Evolutionary conservation across 1,140 invertebrate genomes (phyloP).

Genomic region (Drosophila mayri): DNA sequence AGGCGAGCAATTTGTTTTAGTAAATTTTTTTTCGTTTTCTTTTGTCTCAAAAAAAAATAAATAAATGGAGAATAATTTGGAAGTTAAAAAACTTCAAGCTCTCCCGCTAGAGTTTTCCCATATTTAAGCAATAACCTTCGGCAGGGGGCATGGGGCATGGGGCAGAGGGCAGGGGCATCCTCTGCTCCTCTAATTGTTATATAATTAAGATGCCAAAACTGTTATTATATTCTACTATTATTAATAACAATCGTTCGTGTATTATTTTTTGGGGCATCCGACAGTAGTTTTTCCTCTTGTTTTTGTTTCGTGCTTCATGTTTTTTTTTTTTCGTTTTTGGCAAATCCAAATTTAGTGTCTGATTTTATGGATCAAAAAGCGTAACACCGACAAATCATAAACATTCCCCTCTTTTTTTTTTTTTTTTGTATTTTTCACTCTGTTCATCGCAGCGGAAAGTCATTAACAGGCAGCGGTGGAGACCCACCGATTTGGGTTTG

Average conservation of each 20-base stretch:
- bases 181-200: constrained; percentile 69
- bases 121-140: constrained; percentile 21
- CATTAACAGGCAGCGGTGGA: constrained; percentile 45
- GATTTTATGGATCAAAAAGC: constrained; percentile 79
- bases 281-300: constrained; percentile 19
- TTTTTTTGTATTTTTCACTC: constrained; percentile 8
- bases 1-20: constrained; percentile 55
- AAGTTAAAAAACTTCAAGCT: constrained; percentile 1
- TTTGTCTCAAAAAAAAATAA: constrained; percentile 65
- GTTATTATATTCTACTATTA: constrained; percentile 79
- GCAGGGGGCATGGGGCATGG: background rate
- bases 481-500: constrained; percentile 33
- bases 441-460: constrained; percentile 78
- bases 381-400: constrained; percentile 61
- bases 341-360: constrained; percentile 55
- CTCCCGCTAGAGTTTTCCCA: constrained; percentile 33
- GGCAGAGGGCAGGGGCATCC: constrained; percentile 10
- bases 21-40: constrained; percentile 71
- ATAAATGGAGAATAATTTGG: constrained; percentile 67
- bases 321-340: constrained; percentile 29
- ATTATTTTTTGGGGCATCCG: constrained; percentile 34
- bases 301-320: constrained; percentile 16
- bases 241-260: constrained; percentile 52
- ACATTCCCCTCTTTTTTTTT: constrained; percentile 13
- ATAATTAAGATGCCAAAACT: constrained; percentile 79